Evolutionary conservation across 2,888 invertebrate species (phyloP).

Genomic region (Lissocephala sabroskyi): DNA sequence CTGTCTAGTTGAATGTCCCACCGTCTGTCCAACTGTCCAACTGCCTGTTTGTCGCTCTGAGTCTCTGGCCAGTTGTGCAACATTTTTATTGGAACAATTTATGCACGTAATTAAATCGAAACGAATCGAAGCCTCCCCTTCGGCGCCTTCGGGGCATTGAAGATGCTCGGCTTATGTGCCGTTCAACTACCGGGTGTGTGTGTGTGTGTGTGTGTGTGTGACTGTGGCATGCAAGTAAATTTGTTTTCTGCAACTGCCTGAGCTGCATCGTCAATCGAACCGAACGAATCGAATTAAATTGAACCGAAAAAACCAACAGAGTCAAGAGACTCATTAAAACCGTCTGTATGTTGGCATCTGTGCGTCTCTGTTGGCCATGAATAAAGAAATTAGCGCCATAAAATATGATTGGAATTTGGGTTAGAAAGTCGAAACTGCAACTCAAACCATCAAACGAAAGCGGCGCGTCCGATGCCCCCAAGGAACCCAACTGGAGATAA

Average conservation of each 20-base stretch:
- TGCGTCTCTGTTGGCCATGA: conserved; percentile 31
- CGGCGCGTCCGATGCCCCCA: no score
- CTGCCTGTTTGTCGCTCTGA: no score
- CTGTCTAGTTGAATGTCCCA: no score
- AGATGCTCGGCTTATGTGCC: no score
- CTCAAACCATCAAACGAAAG: no score
- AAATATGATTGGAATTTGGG: conserved; percentile 35
- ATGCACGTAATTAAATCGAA: conserved; percentile 59
- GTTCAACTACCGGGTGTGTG: not conserved
- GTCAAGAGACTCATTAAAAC: no score
- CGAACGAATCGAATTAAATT: no score
- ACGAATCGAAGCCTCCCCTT: conserved; percentile 2
- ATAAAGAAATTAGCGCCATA: conserved; percentile 56
- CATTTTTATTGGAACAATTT: conserved; percentile 59
- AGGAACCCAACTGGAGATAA: no score
- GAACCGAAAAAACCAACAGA: no score
- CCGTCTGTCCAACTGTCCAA: no score
- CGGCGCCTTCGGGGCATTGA: conserved; percentile 10
- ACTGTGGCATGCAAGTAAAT: conserved; percentile 61
- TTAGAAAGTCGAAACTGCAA: conserved; percentile 25
- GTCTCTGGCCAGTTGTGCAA: conserved; percentile 46
- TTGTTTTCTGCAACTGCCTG: conserved; percentile 51
- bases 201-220: not conserved
- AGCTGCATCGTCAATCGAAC: conserved; percentile 47
- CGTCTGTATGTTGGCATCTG: no score